Evolutionary conservation across 2,113 vertebrate species (phyloP).

Genomic region (Tachuris rubrigastra): DNA sequence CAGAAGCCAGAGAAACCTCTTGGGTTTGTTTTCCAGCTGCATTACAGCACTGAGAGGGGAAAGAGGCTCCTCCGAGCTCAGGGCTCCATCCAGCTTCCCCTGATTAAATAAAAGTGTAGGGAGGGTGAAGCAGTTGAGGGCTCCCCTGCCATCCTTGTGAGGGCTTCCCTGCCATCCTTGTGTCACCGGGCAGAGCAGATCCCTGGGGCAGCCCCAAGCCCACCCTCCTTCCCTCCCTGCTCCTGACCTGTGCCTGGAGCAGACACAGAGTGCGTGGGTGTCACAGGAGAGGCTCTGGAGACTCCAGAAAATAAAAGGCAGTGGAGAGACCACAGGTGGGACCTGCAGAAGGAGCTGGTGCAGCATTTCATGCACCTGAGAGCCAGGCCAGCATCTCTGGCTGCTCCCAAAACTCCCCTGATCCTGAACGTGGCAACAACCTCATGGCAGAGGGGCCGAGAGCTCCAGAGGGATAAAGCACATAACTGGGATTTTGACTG

Average conservation of each 20-base stretch:
- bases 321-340: not conserved
- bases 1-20: not conserved
- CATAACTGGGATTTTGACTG: fast-evolving
- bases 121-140: not conserved
- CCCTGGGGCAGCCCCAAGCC: not conserved
- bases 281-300: not conserved
- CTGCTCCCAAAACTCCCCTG: not conserved
- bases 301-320: not conserved
- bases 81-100: not conserved
- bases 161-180: not conserved
- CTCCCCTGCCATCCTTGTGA: not conserved
- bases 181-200: not conserved
- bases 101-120: not conserved
- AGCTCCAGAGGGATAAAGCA: not conserved
- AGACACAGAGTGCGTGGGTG: fast-evolving
- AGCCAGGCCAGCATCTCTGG: not conserved
- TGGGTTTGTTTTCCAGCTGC: not conserved
- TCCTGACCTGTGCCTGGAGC: too few relatives aligned
- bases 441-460: not conserved
- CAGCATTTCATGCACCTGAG: fast-evolving
- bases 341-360: not conserved
- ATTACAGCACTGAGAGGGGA: not conserved
- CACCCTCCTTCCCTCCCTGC: not conserved
- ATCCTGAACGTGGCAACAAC: not conserved
- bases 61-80: not conserved